These are phyloP conservation scores for Cosmia trapezina DNA, from an alignment of 2,888 invertebrate genomes.

Conservation along the genomic window DNA sequence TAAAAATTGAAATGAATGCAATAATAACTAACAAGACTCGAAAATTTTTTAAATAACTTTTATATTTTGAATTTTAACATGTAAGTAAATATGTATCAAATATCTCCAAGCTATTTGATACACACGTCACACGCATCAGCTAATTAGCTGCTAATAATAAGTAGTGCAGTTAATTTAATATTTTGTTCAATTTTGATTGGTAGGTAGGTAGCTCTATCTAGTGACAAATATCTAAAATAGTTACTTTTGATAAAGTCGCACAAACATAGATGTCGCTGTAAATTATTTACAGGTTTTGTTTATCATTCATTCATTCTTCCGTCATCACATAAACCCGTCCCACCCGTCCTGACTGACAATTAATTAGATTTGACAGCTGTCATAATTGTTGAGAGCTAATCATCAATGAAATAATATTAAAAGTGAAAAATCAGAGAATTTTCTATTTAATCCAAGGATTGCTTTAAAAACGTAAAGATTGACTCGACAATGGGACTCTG, in stretches of 20 bases:
- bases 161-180: too few relatives aligned
- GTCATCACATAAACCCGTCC: conserved; percentile 15
- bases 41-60: too few relatives aligned
- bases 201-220: conserved; percentile 48
- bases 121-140: too few relatives aligned
- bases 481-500: conserved; percentile 82
- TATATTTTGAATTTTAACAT: too few relatives aligned
- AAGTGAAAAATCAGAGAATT: conserved; percentile 36
- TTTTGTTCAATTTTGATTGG: background rate
- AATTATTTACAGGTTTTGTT: conserved; percentile 4
- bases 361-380: conserved; percentile 66
- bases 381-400: conserved; percentile 58
- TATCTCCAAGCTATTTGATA: too few relatives aligned
- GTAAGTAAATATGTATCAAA: too few relatives aligned
- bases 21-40: too few relatives aligned
- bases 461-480: conserved; percentile 45
- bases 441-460: conserved; percentile 18
- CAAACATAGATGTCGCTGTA: conserved; percentile 60
- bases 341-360: conserved; percentile 57
- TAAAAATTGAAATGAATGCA: background rate
- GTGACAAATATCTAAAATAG: conserved; percentile 5
- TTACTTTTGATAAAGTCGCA: background rate
- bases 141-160: too few relatives aligned
- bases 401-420: conserved; percentile 31
- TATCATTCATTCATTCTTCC: conserved; percentile 67